Evolutionary conservation across 2,113 vertebrate species (phyloP), one percentile per base, ranked within the genome.

Genomic region (Bucco capensis): DNA sequence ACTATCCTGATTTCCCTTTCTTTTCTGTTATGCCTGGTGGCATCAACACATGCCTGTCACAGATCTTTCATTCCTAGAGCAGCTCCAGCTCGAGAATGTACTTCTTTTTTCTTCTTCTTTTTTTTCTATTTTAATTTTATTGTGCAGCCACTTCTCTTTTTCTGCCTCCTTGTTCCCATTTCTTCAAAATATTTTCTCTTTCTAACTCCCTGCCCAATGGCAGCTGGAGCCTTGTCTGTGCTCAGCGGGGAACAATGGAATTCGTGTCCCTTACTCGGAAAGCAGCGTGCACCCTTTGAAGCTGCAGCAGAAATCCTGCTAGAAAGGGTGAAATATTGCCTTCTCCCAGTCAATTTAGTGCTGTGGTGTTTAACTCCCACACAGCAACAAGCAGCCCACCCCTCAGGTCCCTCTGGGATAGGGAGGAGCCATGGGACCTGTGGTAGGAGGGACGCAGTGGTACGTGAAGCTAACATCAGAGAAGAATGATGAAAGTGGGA

Each of bases 21-120:
- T 85, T 78, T 83, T 92, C 94, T 96, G 92, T 96, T 96, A 89
- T 96, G 95, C 96, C 95, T 96, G 83, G 86, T 96, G 96, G 96
- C 96, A 81, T 97, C 92, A 96, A 95, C 90, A 96, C 86, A 91
- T 49, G 90, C 94, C 90, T 8, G 18, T 86, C 96, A 74, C 84
- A 65, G 94, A 40, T 14, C 92, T 94, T 94, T 92, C 90, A 83
- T 91, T 96, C 86, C 83, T 88, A 53, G 37, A 95, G 85, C 72
- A 86, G 73, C 90, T 89, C 83, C 53, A 73, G 87, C 69, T 87
- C 79, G 49, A 74, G 51, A 80, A 80, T 4, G 1, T 47, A 61
- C 23, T 50, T 10, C 40, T 86, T 46, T 57, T 47, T 54, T 62
- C 7, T 37, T 27, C 23, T n/a, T 19, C 19, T 86, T 38, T 23